Base-by-base conservation (phyloP, 1,140 invertebrate species). In the Homarus americanus region DNA sequence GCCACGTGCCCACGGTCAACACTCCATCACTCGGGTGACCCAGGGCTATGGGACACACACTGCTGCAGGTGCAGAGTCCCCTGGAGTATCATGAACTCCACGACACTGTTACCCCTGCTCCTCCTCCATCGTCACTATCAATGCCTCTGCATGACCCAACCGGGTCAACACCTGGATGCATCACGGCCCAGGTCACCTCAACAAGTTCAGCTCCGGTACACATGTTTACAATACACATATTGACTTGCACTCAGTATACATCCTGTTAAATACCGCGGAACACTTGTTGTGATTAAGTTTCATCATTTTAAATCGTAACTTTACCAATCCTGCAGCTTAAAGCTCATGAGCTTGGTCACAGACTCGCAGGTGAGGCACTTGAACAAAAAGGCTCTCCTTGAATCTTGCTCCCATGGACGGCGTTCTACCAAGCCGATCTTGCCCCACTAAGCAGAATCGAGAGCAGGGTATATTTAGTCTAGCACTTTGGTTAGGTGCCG, bases 171-270 rank as follows among this genome's bases (percentile, higher is more conserved):
- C 53, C 80, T 83, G 58, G 53, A 53, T 83, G 9, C 80, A 66
- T 53, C 80, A 32, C 69, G 32, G n/a, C 49, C 63, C 28, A 17
- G n/a, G 40, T 20, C 24, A 9, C 38, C 36, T 34, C 53, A 12
- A 24, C 63, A 34, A 66, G 58, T n/a, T n/a, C n/a, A n/a, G n/a
- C n/a, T n/a, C n/a, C n/a, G 34, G 15, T 32, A 66, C 58, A 66
- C 80, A 83, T 82, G 53, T 63, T 83, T 83, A 83, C 80, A 83
- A 83, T 17, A 83, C 34, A n/a, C 49, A 83, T 83, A 66, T 83
- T 38, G 80, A 83, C 80, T 83, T 83, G 80, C 63, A 69, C 38
- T 83, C 49, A 36, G n/a, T 66, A 83, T 38, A 83, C 80, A 83
- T 83, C 10, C 44, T 82, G 28, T 38, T 38, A 66, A 66, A 83